phyloP scores from a whole-genome alignment of 2,888 invertebrate genomes.

The Kuschelorhynchus macadamiae region DNA sequence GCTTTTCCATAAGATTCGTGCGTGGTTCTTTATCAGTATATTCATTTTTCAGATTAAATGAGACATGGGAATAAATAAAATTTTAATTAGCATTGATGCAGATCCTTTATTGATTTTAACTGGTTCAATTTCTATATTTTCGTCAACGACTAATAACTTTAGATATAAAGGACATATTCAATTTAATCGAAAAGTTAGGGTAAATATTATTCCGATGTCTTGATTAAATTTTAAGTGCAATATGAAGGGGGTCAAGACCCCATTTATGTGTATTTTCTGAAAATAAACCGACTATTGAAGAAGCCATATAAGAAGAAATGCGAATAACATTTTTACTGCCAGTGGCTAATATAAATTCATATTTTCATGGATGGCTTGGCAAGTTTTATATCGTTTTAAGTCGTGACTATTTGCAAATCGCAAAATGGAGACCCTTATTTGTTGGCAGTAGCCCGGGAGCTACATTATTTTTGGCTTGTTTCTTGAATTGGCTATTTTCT shows the following conservation, averaged over 20 bases:
- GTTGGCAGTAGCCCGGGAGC: constrained; percentile 35
- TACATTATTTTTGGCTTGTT: constrained; percentile 41
- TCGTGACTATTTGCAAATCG: constrained; percentile 55
- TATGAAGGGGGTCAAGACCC: constrained; percentile 47
- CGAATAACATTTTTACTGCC: constrained; percentile 49
- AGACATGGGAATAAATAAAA: no score
- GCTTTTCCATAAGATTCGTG: no score
- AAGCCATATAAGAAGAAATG: constrained; percentile 41
- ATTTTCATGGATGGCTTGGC: constrained; percentile 58
- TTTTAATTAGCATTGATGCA: no score
- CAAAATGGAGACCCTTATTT: constrained; percentile 39
- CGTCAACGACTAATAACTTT: constrained; percentile 10
- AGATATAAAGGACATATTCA: constrained; percentile 14
- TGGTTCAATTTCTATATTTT: not conserved
- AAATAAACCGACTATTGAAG: constrained; percentile 39
- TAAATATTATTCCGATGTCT: constrained; percentile 35
- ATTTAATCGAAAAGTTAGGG: constrained; percentile 17
- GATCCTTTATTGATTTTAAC: no score
- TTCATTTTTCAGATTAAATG: no score
- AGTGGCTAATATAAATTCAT: constrained; percentile 55
- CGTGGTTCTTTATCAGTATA: no score
- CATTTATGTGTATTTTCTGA: constrained; percentile 45
- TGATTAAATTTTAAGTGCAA: constrained; percentile 20
- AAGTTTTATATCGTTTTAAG: constrained; percentile 52
- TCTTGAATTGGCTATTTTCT: constrained; percentile 38